Conservation (phyloP, 2,797 vertebrate species). For the Aphelocoma californica region DNA sequence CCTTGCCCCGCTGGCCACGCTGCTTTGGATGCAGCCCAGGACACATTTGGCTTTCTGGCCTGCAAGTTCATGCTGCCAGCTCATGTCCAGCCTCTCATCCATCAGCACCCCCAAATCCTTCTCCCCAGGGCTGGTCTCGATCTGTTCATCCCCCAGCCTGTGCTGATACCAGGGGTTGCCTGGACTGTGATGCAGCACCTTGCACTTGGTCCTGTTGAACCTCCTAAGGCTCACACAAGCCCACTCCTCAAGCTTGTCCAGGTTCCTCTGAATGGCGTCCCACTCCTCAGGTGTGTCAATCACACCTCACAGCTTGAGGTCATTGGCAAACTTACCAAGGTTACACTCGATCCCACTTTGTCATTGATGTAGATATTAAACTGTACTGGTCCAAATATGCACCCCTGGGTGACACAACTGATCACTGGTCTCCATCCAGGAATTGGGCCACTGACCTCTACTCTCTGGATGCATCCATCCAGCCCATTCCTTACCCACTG, state of each 20-base stretch:
- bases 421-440: background rate
- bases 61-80: background rate
- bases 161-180: too few species aligned
- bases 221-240: background rate
- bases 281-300: background rate
- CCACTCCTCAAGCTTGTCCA: background rate
- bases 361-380: background rate
- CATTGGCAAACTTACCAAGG: background rate
- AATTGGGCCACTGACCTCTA: background rate
- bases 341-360: background rate
- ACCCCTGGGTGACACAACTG: background rate
- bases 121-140: background rate
- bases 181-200: background rate
- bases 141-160: background rate
- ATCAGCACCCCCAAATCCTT: background rate
- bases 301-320: background rate
- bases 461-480: background rate
- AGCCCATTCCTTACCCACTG: background rate
- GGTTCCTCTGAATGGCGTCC: background rate
- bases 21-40: background rate
- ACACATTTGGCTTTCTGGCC: background rate
- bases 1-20: accelerated
- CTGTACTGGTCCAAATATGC: background rate
- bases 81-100: background rate
- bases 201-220: background rate